Evolutionary conservation across 2,797 vertebrate genomes (phyloP).

Genomic region (Xyrichtys novacula): DNA sequence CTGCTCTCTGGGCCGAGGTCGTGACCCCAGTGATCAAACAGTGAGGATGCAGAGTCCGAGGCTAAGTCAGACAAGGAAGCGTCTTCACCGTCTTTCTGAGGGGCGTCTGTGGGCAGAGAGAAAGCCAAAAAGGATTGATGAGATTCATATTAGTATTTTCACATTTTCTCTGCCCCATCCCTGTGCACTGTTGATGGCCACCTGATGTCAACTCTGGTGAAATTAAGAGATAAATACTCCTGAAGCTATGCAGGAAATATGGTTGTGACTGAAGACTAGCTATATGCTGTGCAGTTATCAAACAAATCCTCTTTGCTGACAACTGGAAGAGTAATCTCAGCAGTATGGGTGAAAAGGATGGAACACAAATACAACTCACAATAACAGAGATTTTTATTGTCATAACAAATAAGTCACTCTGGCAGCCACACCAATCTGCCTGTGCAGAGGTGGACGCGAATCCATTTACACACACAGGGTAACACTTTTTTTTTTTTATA

Average conservation of each 20-base stretch:
- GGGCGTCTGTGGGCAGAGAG: constrained; percentile 83
- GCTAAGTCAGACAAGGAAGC: constrained; percentile 79
- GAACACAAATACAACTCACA: constrained; percentile 22
- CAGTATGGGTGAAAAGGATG: background rate
- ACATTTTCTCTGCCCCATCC: background rate
- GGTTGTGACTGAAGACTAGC: constrained; percentile 1
- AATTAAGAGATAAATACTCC: constrained; percentile 35
- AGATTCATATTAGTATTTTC: background rate
- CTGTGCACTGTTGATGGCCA: background rate
- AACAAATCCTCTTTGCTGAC: constrained; percentile 34
- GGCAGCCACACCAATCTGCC: constrained; percentile 23
- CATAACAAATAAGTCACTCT: constrained; percentile 40
- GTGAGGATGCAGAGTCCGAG: constrained; percentile 86
- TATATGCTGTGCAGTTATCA: constrained; percentile 22
- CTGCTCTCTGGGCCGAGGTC: constrained; percentile 92
- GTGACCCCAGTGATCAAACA: constrained; percentile 95
- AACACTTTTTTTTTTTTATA: constrained; percentile 23
- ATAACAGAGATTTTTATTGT: constrained; percentile 48
- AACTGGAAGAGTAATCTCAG: constrained; percentile 44
- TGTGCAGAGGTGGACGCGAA: constrained; percentile 54
- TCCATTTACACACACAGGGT: constrained; percentile 17
- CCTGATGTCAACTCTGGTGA: constrained; percentile 10
- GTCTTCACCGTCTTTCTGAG: constrained; percentile 87
- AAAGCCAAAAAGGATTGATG: background rate
- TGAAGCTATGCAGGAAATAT: background rate